phyloP scores from a whole-genome alignment of 1,140 invertebrate species.

The Drosophila simulans region DNA sequence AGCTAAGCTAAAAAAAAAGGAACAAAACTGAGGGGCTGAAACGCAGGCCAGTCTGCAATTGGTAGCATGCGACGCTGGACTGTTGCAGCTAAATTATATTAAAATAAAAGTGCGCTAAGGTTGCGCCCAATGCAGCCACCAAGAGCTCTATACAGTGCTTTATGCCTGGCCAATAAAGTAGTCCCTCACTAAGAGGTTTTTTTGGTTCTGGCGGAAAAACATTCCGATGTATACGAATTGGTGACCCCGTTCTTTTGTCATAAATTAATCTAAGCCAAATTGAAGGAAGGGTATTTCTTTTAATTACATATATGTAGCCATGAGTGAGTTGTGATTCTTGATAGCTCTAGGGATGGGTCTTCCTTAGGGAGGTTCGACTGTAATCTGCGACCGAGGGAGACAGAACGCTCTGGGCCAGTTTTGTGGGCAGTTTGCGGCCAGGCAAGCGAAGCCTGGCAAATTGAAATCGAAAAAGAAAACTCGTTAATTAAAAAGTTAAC shows the following conservation, averaged over 20 bases:
- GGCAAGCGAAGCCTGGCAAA: conserved; percentile 60
- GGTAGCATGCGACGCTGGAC: conserved; percentile 59
- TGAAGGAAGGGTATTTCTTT: too few relatives aligned
- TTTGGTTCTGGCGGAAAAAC: background rate
- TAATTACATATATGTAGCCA: too few relatives aligned
- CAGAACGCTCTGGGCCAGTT: conserved; percentile 52
- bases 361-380: conserved; percentile 4
- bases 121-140: conserved; percentile 53
- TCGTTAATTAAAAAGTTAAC: conserved; percentile 84
- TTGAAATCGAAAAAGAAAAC: conserved; percentile 84
- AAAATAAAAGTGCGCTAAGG: conserved; percentile 75
- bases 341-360: background rate
- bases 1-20: background rate
- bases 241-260: too few relatives aligned
- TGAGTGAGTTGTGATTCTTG: too few relatives aligned
- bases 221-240: background rate
- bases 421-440: conserved; percentile 66
- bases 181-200: background rate
- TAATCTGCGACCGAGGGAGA: conserved; percentile 13
- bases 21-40: background rate
- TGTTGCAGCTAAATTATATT: conserved; percentile 75
- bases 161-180: background rate
- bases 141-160: conserved; percentile 13
- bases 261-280: too few relatives aligned
- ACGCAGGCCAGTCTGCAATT: conserved; percentile 28